phyloP scores from a whole-genome alignment of 2,113 vertebrate genomes.

The Lethenteron camtschaticum region DNA sequence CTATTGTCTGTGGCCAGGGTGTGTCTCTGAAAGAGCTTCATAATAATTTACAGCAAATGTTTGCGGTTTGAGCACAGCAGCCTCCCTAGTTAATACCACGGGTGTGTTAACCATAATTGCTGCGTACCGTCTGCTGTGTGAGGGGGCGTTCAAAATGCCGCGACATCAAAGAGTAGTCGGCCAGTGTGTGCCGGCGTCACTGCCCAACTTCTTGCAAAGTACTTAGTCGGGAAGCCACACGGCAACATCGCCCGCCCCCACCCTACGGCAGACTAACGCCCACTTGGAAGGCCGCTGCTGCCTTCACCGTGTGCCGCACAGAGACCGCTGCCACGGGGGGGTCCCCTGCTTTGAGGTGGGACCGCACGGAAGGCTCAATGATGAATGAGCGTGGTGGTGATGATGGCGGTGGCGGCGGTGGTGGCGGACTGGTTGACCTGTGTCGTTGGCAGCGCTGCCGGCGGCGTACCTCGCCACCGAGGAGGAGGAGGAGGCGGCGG shows the following conservation, averaged over 20 bases:
- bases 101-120: conserved; percentile 13
- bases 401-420: conserved; percentile 4
- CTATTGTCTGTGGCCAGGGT: too few relatives aligned
- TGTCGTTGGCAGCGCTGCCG: too few relatives aligned
- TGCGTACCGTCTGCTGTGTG: conserved; percentile 15
- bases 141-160: conserved; percentile 5
- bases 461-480: too few relatives aligned
- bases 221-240: too few relatives aligned
- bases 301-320: neutral
- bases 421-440: neutral
- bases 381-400: conserved; percentile 6
- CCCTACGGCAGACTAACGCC: neutral
- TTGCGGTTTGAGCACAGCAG: neutral
- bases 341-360: neutral
- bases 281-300: neutral
- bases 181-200: neutral
- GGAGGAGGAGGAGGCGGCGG: too few relatives aligned
- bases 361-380: conserved; percentile 1
- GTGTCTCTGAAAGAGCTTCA: too few relatives aligned
- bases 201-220: too few relatives aligned
- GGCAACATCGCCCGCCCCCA: neutral
- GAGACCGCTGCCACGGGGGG: neutral
- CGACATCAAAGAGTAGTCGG: neutral
- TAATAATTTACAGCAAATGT: too few relatives aligned
- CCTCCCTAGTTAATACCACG: neutral